Base-by-base conservation (phyloP, 2,888 invertebrate species). In the Argyra leucocephala region DNA sequence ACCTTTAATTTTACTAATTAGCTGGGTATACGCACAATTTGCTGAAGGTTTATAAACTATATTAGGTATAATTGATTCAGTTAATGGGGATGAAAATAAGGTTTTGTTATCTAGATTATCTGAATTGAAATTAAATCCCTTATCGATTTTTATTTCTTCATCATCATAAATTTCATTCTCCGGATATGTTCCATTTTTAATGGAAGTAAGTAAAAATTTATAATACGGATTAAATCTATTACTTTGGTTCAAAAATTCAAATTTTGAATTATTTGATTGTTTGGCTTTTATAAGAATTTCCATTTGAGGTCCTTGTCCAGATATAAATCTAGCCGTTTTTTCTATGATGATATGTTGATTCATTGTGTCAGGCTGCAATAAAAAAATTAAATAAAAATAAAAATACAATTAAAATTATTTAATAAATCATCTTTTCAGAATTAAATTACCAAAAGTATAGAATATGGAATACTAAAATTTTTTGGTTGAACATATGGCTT, bases 201-300 rank as follows among this genome's bases (percentile, higher is more conserved):
- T 86, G n/a, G 86, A 85, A 64, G 82, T 81, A 67, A 88, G 78
- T 4, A 93, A 80, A 69, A 90, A 89, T 68, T 88, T 88, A 79
- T 98, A 99, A 80, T 96, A 99, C 0, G 89, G 86, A 80, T 97
- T 88, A 58, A 98, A 82, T 0, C 82, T 80, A 67, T 93, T 87
- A 69, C 91, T 93, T 75, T 91, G 91, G 66, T 92, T 90, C 67
- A 99, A 83, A 81, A 99, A 99, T 70, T 89, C 85, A 81, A 99
- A 99, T 81, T 96, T 93, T 0, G 89, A 84, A 81, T 97, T 98
- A 75, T 90, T 88, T 0, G 91, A 85, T 79, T 99, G 99, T 80
- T 98, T 99, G 4, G 97, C 93, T 80, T 98, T 98, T 71, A 99
- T 89, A 15, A 99, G 84, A 71, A 99, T 96, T 82, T 99, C 99